These are phyloP conservation scores for Heliconius congener DNA, from an alignment of 1,140 invertebrate species.

Conservation along the genomic window DNA sequence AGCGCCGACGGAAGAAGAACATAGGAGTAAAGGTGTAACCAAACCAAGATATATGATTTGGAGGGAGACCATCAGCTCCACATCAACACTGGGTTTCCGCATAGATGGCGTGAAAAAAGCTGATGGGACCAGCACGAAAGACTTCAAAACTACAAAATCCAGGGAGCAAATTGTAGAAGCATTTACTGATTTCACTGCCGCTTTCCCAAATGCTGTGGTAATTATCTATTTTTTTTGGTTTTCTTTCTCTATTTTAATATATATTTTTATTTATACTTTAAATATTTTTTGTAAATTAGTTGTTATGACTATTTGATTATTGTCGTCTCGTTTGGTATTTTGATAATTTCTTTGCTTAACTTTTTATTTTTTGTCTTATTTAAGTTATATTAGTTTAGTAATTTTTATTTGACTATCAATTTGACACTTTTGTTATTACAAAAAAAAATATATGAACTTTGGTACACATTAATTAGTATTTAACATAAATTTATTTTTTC, in stretches of 20 bases:
- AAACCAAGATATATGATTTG: constrained; percentile 99
- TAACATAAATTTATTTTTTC: not conserved
- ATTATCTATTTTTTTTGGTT: constrained; percentile 59
- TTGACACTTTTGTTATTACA: too few relatives aligned
- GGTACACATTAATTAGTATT: not conserved
- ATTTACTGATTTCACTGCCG: constrained; percentile 91
- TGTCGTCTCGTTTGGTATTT: too few relatives aligned
- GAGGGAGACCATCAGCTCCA: constrained; percentile 98
- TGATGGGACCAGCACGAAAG: constrained; percentile 94
- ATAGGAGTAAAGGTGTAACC: constrained; percentile 93
- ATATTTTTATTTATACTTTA: not conserved
- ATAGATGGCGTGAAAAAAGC: constrained; percentile 97
- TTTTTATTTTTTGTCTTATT: too few relatives aligned
- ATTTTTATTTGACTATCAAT: too few relatives aligned
- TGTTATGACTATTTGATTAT: too few relatives aligned
- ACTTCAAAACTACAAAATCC: constrained; percentile 97
- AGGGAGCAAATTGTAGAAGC: constrained; percentile 90
- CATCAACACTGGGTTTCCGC: constrained; percentile 95
- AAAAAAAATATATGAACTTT: not conserved
- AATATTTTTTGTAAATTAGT: too few relatives aligned
- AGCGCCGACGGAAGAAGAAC: constrained; percentile 95
- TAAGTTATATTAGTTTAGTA: too few relatives aligned
- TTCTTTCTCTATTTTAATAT: not conserved
- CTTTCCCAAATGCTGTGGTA: constrained; percentile 89
- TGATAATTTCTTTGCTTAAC: too few relatives aligned